A percentile compares a stretch with the other conserved stretches of the same genome.
phyloP scores from a whole-genome alignment of 2,113 vertebrate genomes.

The Cnemophilus loriae region DNA sequence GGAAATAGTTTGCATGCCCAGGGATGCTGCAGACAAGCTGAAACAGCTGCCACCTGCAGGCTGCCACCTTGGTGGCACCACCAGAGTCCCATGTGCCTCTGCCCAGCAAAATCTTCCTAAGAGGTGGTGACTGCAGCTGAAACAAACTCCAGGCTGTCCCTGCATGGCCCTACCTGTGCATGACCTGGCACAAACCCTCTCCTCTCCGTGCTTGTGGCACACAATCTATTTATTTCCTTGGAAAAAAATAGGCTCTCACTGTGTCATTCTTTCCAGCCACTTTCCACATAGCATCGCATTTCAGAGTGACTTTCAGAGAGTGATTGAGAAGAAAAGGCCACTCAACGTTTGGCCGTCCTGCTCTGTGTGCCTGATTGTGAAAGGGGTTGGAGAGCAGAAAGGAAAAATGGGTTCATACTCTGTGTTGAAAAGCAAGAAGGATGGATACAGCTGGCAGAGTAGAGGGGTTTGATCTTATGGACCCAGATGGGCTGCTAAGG shows the following conservation, averaged over 20 bases:
- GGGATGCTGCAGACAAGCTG: neutral
- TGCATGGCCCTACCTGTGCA: slow-evolving; percentile 48
- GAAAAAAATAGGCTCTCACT: slow-evolving; percentile 34
- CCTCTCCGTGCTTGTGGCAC: neutral
- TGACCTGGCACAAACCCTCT: neutral
- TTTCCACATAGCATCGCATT: slow-evolving; percentile 63
- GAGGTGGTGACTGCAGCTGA: neutral
- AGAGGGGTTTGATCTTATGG: neutral
- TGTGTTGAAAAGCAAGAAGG: neutral
- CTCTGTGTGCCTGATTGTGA: neutral
- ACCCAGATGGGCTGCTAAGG: neutral
- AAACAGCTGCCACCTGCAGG: neutral
- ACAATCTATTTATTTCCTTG: slow-evolving; percentile 66
- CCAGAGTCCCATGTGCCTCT: neutral
- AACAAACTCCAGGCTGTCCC: neutral
- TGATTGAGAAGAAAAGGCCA: slow-evolving; percentile 1
- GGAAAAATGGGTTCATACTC: neutral
- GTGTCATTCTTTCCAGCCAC: slow-evolving; percentile 72
- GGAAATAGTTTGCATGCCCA: neutral
- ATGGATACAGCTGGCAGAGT: neutral
- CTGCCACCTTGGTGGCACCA: neutral
- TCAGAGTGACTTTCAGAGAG: slow-evolving; percentile 60
- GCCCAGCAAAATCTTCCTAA: neutral
- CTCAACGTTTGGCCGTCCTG: neutral
- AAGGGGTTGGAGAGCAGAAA: neutral